Evolutionary conservation across 2,113 vertebrate species (phyloP).

Genomic region (Lycaon pictus): DNA sequence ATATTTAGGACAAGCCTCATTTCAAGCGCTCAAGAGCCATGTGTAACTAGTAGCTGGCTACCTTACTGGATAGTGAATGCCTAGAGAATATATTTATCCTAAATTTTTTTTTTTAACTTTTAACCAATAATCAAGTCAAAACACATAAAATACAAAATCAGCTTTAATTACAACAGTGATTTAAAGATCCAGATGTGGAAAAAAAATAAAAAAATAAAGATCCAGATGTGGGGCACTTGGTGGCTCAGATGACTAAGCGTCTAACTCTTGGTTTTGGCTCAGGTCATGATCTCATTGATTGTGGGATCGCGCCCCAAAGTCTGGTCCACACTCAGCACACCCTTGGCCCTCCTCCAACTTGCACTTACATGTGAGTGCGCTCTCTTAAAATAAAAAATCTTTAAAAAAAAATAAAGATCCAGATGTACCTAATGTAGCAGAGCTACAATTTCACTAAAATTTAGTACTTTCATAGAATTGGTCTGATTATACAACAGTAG

Average conservation of each 20-base stretch:
- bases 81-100: background rate
- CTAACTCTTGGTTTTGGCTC: background rate
- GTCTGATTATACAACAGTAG: background rate
- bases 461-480: background rate
- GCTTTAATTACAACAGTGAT: background rate
- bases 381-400: background rate
- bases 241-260: background rate
- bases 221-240: background rate
- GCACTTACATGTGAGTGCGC: background rate
- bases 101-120: background rate
- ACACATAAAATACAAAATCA: slow-evolving; percentile 18
- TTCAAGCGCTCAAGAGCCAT: background rate
- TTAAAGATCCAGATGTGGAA: slow-evolving; percentile 19
- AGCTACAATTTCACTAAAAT: background rate
- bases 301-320: background rate
- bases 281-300: background rate
- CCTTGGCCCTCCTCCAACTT: background rate
- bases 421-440: background rate
- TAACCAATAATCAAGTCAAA: slow-evolving; percentile 23
- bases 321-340: background rate
- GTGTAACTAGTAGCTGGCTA: background rate
- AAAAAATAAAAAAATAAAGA: too few species aligned
- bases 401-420: background rate
- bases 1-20: background rate
- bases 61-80: background rate